Percentiles rank a stretch among this genome's conserved stretches.
phyloP scores from a whole-genome alignment of 37 sponge, comb jelly and placozoan genomes.

The Amphimedon queenslandica region DNA sequence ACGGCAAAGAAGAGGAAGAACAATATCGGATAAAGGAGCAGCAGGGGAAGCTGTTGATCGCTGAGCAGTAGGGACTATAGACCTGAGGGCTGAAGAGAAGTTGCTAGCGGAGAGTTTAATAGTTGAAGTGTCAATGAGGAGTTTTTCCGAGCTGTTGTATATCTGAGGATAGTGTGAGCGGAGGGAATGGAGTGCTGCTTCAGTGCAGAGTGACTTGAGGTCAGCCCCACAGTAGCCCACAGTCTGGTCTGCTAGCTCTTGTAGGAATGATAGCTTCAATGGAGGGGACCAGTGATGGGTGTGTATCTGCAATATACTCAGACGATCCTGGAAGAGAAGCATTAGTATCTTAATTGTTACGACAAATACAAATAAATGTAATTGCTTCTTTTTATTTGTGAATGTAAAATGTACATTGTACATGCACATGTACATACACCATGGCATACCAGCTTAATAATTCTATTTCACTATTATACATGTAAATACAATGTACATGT shows the following conservation, averaged over 20 bases:
- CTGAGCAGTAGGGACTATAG: conserved; percentile 76
- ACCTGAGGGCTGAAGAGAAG: conserved; percentile 62
- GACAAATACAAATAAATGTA: neutral
- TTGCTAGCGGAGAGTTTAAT: conserved; percentile 65
- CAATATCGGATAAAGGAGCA: conserved; percentile 11
- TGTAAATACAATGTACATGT: too few species aligned
- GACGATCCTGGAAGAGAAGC: conserved; percentile 65
- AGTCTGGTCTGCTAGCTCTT: conserved; percentile 71
- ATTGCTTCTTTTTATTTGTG: neutral
- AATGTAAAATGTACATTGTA: neutral
- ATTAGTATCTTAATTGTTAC: neutral
- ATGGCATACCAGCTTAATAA: too few species aligned
- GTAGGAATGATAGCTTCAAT: conserved; percentile 51
- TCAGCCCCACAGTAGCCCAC: conserved; percentile 97
- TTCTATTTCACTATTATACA: too few species aligned
- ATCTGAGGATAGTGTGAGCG: conserved; percentile 89
- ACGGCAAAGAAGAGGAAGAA: conserved; percentile 39
- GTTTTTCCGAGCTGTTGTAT: conserved; percentile 75
- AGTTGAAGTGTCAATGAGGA: conserved; percentile 55
- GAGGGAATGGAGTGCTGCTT: conserved; percentile 84
- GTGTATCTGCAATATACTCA: conserved; percentile 82
- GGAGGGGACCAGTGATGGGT: conserved; percentile 78
- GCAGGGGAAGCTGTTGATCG: conserved; percentile 47
- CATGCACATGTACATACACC: too few species aligned
- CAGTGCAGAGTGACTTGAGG: conserved; percentile 86